Evolutionary conservation across 2,888 invertebrate species (phyloP), one percentile per base, ranked within the genome.

Genomic region (Microchrysa polita): DNA sequence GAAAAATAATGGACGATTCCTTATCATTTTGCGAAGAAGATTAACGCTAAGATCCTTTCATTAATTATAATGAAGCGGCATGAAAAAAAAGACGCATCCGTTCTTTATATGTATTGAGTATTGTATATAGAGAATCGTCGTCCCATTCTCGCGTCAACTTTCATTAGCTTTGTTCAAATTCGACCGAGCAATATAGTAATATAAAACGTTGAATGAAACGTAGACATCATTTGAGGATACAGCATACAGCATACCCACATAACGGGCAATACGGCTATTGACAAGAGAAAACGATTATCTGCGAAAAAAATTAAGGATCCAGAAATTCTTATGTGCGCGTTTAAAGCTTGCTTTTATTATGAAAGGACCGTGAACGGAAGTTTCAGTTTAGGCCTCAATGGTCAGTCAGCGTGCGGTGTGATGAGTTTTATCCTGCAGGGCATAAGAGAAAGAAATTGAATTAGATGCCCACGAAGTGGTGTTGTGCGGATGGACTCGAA

Each of bases 21-120:
- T 75, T 73, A 75, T 75, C 75, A 75, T 75, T 73, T 71, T 73
- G 48, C 69, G 65, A 52, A 72, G 69, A 55, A 75, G 75, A 75
- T 75, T 75, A 75, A 65, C 61, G 71, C 61, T 75, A 75, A 75
- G 75, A 69, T 69, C 73, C 75, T 57, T 73, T 73, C 75, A 75
- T 75, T 75, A 75, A 75, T 75, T 75, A 75, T 75, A 73, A 73
- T 73, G 75, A 73, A 75, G 71, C 69, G 55, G 42, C 40, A 55
- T 27, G 67, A 67, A 53, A 63, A 67, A 53, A 63, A 63, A 55
- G 55, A 44, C 67, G 59, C 22, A 40, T 40, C 18, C 59, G 44
- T 12, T 42, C 12, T 5, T n/a, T n/a, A n/a, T n/a, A n/a, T n/a
- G n/a, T n/a, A n/a, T n/a, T n/a, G n/a, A n/a, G n/a, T n/a, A n/a